phyloP scores from a whole-genome alignment of 2,113 vertebrate species.

The Ameiurus melas region DNA sequence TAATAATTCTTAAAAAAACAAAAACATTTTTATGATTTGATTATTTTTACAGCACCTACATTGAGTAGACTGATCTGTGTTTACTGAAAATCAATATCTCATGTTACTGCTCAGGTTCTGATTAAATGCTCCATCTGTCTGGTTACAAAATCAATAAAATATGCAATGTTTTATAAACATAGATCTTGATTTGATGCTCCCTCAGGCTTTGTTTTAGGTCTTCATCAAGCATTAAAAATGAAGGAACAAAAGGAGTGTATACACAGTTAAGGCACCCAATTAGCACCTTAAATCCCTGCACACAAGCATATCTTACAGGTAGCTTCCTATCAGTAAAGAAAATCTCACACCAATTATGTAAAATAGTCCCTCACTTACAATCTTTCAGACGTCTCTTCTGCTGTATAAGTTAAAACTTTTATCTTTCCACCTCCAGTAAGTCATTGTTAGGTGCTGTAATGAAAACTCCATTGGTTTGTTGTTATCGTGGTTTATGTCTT shows the following conservation, averaged over 20 bases:
- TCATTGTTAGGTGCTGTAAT: background rate
- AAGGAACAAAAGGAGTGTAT: background rate
- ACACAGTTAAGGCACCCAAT: background rate
- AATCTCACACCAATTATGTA: conserved; percentile 2
- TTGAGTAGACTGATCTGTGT: conserved; percentile 10
- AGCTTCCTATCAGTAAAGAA: conserved; percentile 1
- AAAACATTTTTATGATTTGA: conserved; percentile 5
- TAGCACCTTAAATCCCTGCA: conserved; percentile 2
- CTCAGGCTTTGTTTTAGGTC: background rate
- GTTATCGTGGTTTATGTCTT: background rate
- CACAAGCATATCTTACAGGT: background rate
- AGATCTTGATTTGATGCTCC: background rate
- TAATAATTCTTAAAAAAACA: too few relatives aligned
- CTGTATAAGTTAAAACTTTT: background rate
- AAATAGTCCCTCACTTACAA: background rate
- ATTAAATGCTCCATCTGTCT: background rate
- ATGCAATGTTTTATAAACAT: background rate
- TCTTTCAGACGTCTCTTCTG: background rate
- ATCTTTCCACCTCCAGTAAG: background rate
- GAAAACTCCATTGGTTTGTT: background rate
- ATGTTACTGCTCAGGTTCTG: background rate
- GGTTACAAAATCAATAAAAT: conserved; percentile 22
- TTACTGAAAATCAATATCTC: conserved; percentile 24
- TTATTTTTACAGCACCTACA: conserved; percentile 21
- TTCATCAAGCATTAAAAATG: background rate